A percentile compares a stretch with the other conserved stretches of the same genome.
These are phyloP conservation scores for Anolis sagrei DNA, from an alignment of 2,113 vertebrate genomes.

Conservation along the genomic window DNA sequence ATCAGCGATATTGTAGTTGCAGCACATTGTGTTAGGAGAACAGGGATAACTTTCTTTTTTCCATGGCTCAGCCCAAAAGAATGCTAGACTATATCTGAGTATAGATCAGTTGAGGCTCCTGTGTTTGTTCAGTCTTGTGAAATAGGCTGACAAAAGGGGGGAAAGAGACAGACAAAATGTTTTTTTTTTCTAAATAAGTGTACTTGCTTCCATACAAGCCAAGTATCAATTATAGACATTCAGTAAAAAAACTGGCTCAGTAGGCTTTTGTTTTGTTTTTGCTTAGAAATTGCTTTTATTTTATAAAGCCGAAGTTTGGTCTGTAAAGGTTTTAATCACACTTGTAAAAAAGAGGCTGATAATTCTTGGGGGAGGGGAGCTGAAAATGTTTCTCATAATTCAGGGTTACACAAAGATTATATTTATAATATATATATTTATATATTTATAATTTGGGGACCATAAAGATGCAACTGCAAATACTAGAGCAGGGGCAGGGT, in stretches of 20 bases:
- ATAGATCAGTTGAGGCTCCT: neutral
- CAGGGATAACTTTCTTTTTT: conserved; percentile 9
- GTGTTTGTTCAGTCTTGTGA: neutral
- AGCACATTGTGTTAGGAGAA: neutral
- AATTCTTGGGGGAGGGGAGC: conserved; percentile 78
- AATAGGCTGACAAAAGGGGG: neutral
- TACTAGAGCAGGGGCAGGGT: neutral
- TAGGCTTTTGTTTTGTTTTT: conserved; percentile 70
- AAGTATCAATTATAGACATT: neutral
- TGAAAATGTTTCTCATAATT: conserved; percentile 77
- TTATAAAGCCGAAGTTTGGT: conserved; percentile 90
- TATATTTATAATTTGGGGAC: conserved; percentile 77
- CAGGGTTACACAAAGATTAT: conserved; percentile 83
- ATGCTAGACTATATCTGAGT: neutral
- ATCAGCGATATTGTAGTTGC: conserved; percentile 3
- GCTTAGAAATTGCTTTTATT: conserved; percentile 89
- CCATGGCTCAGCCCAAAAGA: conserved; percentile 12
- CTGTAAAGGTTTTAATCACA: conserved; percentile 87
- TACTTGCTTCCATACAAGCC: neutral
- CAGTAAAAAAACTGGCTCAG: conserved; percentile 46
- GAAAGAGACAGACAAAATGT: neutral
- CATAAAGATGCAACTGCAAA: conserved; percentile 58
- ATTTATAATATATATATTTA: conserved; percentile 82
- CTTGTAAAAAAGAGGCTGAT: conserved; percentile 90
- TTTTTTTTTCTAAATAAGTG: neutral